Evolutionary conservation across 1,140 invertebrate genomes (phyloP), one percentile per base, ranked within the genome.

Genomic region (Saxidomus purpurata): DNA sequence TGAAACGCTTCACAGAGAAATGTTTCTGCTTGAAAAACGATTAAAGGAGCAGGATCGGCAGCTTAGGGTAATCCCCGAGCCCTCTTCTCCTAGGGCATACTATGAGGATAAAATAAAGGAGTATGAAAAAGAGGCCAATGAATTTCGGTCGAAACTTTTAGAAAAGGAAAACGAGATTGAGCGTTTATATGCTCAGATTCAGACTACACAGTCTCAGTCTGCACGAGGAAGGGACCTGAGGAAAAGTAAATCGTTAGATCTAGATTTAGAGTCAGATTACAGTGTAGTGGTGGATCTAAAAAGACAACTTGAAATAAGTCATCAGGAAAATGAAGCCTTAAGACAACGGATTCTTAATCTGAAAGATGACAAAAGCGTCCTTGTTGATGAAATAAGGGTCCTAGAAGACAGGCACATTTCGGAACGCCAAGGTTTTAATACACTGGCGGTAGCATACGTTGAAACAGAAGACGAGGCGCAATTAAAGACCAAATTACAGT

Each of bases 111-210:
- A 93, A 82, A 81, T 94, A 1, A 93, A 91, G 79, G 92, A 93
- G 52, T 82, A 93, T 43, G 93, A 90, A 55, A 77, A 91, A 47
- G 92, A 98, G 97, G 96, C 94, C 97, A 85, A 95, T 61, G 97
- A 97, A 91, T 94, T 98, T 25, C 96, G 97, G 89, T 97, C 97
- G 93, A 98, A 98, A 94, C 93, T 98, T 2, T 97, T 98, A 82
- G 98, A 98, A 95, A 98, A 98, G 94, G 98, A 98, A 94, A 96
- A 97, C 93, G 97, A 98, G 92, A 97, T 97, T 93, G 97, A 98
- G 96, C 96, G 97, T 83, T 95, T 98, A 61, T 97, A 97, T 90
- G 96, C 97, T 1, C 97, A 98, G 95, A 94, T 98, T 25, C 97
- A 96, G 89, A 80, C 97, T 17, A 96, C 96, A 25, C 96, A 97